These are phyloP conservation scores for Drosophila robusta DNA, from an alignment of 2,888 invertebrate genomes.

Conservation along the genomic window DNA sequence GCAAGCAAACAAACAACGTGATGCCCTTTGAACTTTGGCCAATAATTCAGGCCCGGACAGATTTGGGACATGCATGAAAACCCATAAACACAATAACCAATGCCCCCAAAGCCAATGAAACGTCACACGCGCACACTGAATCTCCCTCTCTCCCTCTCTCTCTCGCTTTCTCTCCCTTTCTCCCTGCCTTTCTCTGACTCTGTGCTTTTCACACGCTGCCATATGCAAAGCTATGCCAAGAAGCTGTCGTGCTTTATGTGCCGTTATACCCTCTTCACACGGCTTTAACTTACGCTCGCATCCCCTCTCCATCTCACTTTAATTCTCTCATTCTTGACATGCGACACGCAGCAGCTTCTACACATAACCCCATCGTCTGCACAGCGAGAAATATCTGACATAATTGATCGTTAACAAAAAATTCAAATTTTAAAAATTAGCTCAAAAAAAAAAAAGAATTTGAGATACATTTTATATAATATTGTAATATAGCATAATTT, in stretches of 20 bases:
- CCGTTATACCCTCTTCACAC: slow-evolving; percentile 44
- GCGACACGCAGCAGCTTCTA: slow-evolving; percentile 54
- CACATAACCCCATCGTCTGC: slow-evolving; percentile 46
- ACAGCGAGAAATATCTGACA: slow-evolving; percentile 28
- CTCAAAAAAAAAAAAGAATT: no score
- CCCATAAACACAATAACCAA: slow-evolving; percentile 71
- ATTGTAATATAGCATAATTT: no score
- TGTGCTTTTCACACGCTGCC: slow-evolving; percentile 25
- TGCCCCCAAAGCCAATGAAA: slow-evolving; percentile 22
- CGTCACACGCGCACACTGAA: slow-evolving; percentile 7
- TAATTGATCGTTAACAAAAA: background rate
- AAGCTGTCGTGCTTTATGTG: slow-evolving; percentile 53
- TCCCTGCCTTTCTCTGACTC: background rate
- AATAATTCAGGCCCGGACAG: slow-evolving; percentile 67
- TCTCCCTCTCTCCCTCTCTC: background rate
- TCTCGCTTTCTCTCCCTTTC: background rate
- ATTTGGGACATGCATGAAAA: slow-evolving; percentile 60
- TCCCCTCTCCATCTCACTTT: background rate
- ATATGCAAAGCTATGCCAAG: slow-evolving; percentile 61
- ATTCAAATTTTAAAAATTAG: no score
- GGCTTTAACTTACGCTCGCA: slow-evolving; percentile 3
- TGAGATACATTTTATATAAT: no score
- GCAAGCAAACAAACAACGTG: slow-evolving; percentile 37
- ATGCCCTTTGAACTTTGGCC: slow-evolving; percentile 70
- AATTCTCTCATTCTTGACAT: slow-evolving; percentile 42